These are phyloP conservation scores for Chrysopilus asiliformis DNA, from an alignment of 2,888 invertebrate species.

Conservation along the genomic window DNA sequence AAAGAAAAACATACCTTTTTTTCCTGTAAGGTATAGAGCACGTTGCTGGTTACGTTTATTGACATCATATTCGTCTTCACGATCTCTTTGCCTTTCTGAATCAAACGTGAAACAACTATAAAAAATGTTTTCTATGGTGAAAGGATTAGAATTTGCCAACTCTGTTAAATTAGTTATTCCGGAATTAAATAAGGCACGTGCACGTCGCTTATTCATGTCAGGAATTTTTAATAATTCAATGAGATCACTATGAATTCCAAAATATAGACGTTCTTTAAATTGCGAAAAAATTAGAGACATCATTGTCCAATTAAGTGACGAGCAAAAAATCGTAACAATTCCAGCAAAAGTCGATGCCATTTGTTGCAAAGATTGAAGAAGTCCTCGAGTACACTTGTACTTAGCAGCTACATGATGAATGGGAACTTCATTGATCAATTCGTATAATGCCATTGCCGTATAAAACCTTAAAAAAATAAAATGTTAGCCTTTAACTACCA, in stretches of 20 bases:
- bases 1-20: slow-evolving; percentile 42
- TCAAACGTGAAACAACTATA: slow-evolving; percentile 72
- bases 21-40: slow-evolving; percentile 67
- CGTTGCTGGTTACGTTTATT: slow-evolving; percentile 53
- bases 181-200: slow-evolving; percentile 67
- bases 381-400: slow-evolving; percentile 76
- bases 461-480: slow-evolving; percentile 50
- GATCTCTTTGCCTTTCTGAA: slow-evolving; percentile 59
- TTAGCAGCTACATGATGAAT: slow-evolving; percentile 67
- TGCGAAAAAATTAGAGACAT: slow-evolving; percentile 79
- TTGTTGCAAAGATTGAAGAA: slow-evolving; percentile 88
- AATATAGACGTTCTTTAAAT: slow-evolving; percentile 87
- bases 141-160: slow-evolving; percentile 59
- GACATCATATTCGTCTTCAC: slow-evolving; percentile 51
- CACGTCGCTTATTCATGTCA: slow-evolving; percentile 68
- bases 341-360: slow-evolving; percentile 92
- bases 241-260: slow-evolving; percentile 85
- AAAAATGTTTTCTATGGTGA: slow-evolving; percentile 61
- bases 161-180: slow-evolving; percentile 66
- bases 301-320: slow-evolving; percentile 82
- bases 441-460: slow-evolving; percentile 80
- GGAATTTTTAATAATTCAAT: slow-evolving; percentile 80
- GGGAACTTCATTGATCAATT: slow-evolving; percentile 82
- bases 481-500: not conserved
- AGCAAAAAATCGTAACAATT: slow-evolving; percentile 94